Base-by-base conservation (phyloP, 2,113 vertebrate species). In the Corythornis vintsioides region DNA sequence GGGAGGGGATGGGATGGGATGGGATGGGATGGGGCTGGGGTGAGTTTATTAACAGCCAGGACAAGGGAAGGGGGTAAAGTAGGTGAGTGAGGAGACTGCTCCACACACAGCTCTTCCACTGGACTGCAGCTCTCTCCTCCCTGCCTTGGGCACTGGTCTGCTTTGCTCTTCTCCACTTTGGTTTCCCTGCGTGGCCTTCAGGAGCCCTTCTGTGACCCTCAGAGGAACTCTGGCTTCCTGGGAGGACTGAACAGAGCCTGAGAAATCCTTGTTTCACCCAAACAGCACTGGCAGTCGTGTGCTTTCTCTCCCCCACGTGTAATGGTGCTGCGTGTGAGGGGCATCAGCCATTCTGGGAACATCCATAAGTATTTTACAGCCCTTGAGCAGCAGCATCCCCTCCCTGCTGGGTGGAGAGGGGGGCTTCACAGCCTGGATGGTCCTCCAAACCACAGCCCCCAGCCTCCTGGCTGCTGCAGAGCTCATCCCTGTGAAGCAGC, bases 201-300 rank as follows among this genome's bases (percentile, higher is more conserved):
- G 71, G 40, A 89, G 45, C 45, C n/a, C 29, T 55, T 25, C 71
- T 7, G 38, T 26, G 63, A 85, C 6, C 52, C 47, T 4, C 43
- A 18, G 35, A 45, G 70, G 13, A 55, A 31, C 48, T 4, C 14
- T 6, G 42, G 3, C 11, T 31, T 26, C 48, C 77, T 47, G 48
- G 55, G n/a, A 17, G 56, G 71, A 2, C 24, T 6, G 26, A 43
- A 3, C 14, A 31, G 20, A 24, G 45, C 9, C 12, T 1, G 0
- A 21, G 47, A 26, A 48, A 8, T 25, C 53, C 38, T 21, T 25
- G 43, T 69, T 56, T 82, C n/a, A 5, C 0, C 0, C 25, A 67
- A 25, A 3, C 19, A 11, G 24, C 43, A 3, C 31, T 3, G 43
- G 17, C 11, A 56, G 17, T 3, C 0, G 0, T 10, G 35, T 12